A percentile compares a stretch with the other conserved stretches of the same genome.
These are phyloP conservation scores for Semotilus atromaculatus DNA, from an alignment of 2,797 vertebrate genomes.

Conservation along the genomic window DNA sequence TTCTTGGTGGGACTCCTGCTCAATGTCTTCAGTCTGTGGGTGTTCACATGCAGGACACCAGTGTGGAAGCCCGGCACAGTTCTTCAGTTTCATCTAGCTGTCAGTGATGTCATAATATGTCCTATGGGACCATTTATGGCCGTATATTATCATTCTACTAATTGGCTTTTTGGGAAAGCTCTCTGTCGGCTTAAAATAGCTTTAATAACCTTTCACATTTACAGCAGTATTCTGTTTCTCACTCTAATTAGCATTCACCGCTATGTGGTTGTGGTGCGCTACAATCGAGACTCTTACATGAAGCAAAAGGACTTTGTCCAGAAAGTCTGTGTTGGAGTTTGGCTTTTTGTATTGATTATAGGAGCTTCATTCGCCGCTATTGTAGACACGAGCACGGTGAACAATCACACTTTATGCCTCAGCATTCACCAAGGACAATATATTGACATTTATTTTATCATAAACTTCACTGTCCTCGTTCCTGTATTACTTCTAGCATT, in stretches of 20 bases:
- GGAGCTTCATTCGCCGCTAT: constrained; percentile 58
- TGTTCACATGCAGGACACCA: constrained; percentile 68
- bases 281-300: constrained; percentile 59
- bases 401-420: constrained; percentile 61
- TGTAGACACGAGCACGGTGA: constrained; percentile 55
- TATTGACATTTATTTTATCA: constrained; percentile 50
- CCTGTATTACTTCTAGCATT: constrained; percentile 67
- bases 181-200: constrained; percentile 67
- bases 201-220: constrained; percentile 61
- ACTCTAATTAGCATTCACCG: constrained; percentile 68
- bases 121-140: constrained; percentile 64
- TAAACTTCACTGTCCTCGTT: constrained; percentile 55
- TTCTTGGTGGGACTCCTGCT: constrained; percentile 71
- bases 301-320: constrained; percentile 65
- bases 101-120: constrained; percentile 65
- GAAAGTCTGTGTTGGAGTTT: constrained; percentile 62
- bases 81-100: constrained; percentile 72
- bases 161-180: constrained; percentile 68
- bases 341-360: constrained; percentile 57
- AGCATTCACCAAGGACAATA: constrained; percentile 65
- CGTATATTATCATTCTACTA: constrained; percentile 53
- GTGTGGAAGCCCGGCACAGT: constrained; percentile 66
- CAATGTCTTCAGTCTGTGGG: constrained; percentile 67
- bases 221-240: constrained; percentile 71
- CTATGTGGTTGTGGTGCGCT: constrained; percentile 61